Evolutionary conservation across 1,140 invertebrate species (phyloP), one percentile per base, ranked within the genome.

Genomic region (Hermatobates lingyangjiaoensis): DNA sequence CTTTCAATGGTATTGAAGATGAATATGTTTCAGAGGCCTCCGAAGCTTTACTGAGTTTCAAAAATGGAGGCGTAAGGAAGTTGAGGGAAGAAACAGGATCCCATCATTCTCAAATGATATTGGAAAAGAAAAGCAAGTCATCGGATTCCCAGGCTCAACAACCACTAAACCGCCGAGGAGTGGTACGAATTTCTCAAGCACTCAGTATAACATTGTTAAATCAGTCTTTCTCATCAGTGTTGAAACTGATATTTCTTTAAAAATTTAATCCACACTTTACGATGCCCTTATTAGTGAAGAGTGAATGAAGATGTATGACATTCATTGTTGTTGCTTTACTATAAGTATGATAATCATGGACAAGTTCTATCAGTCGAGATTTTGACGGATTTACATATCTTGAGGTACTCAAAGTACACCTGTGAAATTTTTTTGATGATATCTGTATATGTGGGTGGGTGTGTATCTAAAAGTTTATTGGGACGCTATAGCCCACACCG

Each of bases 111-210:
- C 81, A 84, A 60, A 71, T 83, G 63, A 82, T 87, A 40, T 83
- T 83, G 12, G 77, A 81, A 14, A 74, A 75, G 48, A 74, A 76
- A 56, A 78, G 80, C 76, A 77, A 80, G 76, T 81, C 79, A 65
- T 75, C 79, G 44, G 68, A 73, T 28, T 74, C 76, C 30, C 75
- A 74, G 53, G 75, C 79, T 60, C 71, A 81, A 10, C 79, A 82
- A 62, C 77, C 81, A 51, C 64, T 89, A 1, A 89, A 89, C 66
- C 76, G 83, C 10, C 72, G 86, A 63, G 86, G 86, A 44, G 87
- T 87, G 81, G 64, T 66, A 57, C 56, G 54, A n/a, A n/a, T n/a
- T n/a, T n/a, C n/a, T 53, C 47, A 7, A 10, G 10, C 3, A 12
- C 5, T 25, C 5, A 24, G 14, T 14, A 24, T 7, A 45, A 14